Evolutionary conservation across 2,888 invertebrate species (phyloP), one percentile per base, ranked within the genome.

Genomic region (Drosophila meridionalis): DNA sequence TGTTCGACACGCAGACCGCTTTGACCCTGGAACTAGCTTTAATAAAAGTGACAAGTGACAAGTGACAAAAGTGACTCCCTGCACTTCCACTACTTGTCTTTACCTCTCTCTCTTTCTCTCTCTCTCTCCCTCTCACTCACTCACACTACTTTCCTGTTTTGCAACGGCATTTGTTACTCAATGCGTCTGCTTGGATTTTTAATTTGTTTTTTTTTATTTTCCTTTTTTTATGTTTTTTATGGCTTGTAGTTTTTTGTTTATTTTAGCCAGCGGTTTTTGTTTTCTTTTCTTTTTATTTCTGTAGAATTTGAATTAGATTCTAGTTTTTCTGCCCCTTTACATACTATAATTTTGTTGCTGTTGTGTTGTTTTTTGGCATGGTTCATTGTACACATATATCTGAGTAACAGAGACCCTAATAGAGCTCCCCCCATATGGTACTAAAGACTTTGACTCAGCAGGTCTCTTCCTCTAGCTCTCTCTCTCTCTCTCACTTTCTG

Each of bases 361-460:
- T 20, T 52, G 32, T 36, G 6, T 26, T 7, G 0, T 8, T 55
- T 55, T 87, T 87, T 87, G 78, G 80, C 90, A 90, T 80, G 90
- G 87, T 87, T 90, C 87, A 87, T 87, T 87, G 87, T 87, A 88
- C 87, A 83, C 79, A 75, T 71, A 75, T 71, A 68, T 42, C 8
- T 47, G n/a, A 28, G 30, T 14, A 55, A 32, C 52, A 14, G 30
- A 55, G 67, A 43, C 42, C 69, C 73, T 67, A 60, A 70, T 66
- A 66, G 70, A 70, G 81, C 36, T 69, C 64, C 60, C 40, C 48
- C 40, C 77, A 66, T 81, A 82, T 79, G 74, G 68, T 69, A 70
- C 68, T 77, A 58, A 58, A 72, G 56, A 75, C 68, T 67, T 77
- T 74, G 74, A 58, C 69, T 82, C 66, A 69, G 66, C 64, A 42